These are phyloP conservation scores for Lepidurus couesii DNA, from an alignment of 1,140 invertebrate species.

Conservation along the genomic window DNA sequence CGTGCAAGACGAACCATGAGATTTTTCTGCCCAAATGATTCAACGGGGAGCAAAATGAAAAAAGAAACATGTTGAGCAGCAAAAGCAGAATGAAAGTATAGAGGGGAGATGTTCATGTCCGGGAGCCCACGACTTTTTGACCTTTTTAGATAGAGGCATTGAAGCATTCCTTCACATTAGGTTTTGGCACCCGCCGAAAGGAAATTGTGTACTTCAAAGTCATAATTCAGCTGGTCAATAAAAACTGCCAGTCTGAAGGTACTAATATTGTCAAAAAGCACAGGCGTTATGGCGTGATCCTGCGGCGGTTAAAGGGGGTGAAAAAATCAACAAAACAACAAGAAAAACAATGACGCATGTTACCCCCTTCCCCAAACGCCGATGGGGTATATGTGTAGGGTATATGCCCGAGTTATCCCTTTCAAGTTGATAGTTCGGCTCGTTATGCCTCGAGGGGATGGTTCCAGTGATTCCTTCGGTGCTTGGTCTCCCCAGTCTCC, in stretches of 20 bases:
- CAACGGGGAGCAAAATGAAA: not conserved
- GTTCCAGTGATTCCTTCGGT: too few species aligned
- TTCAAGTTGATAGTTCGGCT: too few species aligned
- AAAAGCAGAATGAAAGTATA: not conserved
- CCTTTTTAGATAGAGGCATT: conserved; percentile 19
- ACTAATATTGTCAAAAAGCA: not conserved
- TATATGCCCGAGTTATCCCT: not conserved
- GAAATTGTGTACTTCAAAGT: not conserved
- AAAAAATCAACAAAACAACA: not conserved
- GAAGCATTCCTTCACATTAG: conserved; percentile 10
- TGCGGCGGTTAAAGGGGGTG: not conserved
- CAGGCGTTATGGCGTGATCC: not conserved
- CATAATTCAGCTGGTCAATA: not conserved
- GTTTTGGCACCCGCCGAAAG: not conserved
- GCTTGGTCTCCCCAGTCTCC: too few species aligned
- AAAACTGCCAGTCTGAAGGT: not conserved
- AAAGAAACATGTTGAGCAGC: not conserved
- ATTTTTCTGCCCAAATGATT: not conserved
- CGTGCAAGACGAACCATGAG: conserved; percentile 2
- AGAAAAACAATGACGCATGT: not conserved
- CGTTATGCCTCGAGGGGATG: too few species aligned
- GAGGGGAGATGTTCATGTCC: not conserved
- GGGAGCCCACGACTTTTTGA: conserved; percentile 17
- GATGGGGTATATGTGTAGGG: not conserved
- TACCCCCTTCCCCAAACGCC: not conserved